Conservation (phyloP, 2,113 vertebrate species). For the Pseudois nayaur region DNA sequence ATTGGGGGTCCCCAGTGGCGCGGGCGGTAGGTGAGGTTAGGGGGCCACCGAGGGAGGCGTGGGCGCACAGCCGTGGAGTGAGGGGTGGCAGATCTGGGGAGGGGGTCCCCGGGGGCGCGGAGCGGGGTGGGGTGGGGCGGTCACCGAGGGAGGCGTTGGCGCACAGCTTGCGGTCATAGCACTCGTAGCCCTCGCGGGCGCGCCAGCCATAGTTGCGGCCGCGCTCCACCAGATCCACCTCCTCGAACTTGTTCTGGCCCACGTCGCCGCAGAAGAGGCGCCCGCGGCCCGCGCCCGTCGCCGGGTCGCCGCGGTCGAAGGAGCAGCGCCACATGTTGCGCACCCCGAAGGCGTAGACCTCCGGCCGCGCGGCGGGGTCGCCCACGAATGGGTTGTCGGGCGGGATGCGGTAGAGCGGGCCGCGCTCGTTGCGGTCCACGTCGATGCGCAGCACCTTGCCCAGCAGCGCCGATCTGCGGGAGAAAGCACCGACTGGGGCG, state of each 20-base stretch:
- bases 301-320: conserved; percentile 90
- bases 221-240: conserved; percentile 92
- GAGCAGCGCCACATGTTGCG: conserved; percentile 99
- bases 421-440: conserved; percentile 86
- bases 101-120: neutral
- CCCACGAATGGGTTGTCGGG: conserved; percentile 90
- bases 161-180: conserved; percentile 96
- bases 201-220: conserved; percentile 97
- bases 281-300: conserved; percentile 88
- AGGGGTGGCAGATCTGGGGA: rapidly evolving
- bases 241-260: conserved; percentile 97
- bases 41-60: no score
- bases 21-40: neutral
- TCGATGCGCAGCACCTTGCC: conserved; percentile 95
- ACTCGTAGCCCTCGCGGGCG: conserved; percentile 94
- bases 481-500: neutral
- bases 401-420: conserved; percentile 89
- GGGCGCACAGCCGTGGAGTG: rapidly evolving
- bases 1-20: no score
- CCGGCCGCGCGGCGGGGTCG: conserved; percentile 85
- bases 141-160: conserved; percentile 92
- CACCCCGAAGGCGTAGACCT: conserved; percentile 92
- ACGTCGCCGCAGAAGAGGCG: conserved; percentile 97
- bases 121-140: neutral
- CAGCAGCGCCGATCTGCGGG: conserved; percentile 89